Percentiles rank a stretch among this genome's conserved stretches.
phyloP scores from a whole-genome alignment of 2,113 vertebrate species.

The Heptranchias perlo region DNA sequence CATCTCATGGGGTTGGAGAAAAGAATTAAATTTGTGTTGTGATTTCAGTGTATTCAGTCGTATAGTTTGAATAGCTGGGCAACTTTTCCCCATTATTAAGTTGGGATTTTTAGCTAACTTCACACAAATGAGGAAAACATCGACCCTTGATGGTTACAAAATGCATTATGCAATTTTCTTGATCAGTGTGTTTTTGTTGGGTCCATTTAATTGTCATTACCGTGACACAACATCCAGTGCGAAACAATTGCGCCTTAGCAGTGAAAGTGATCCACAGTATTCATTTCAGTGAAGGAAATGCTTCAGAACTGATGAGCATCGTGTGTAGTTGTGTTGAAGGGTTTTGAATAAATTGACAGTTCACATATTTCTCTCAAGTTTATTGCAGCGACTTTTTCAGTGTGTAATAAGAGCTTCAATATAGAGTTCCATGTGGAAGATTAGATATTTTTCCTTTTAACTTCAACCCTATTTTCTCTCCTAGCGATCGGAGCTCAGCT shows the following conservation, averaged over 20 bases:
- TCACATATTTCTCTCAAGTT: not conserved
- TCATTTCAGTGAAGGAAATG: not conserved
- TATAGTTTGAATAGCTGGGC: not conserved
- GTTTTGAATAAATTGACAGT: not conserved
- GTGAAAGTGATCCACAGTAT: not conserved
- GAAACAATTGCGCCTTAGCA: not conserved
- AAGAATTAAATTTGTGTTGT: not conserved
- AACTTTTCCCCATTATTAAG: not conserved
- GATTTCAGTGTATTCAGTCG: not conserved
- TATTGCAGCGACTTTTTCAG: not conserved
- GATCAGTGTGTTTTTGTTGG: no score
- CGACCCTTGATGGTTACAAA: no score
- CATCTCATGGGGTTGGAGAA: not conserved
- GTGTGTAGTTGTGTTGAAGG: not conserved
- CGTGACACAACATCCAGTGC: not conserved
- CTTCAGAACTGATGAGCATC: not conserved
- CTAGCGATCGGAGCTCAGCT: slow-evolving; percentile 76
- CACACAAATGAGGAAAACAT: no score
- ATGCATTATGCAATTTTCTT: no score
- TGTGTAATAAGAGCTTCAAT: not conserved
- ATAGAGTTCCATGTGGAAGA: not conserved
- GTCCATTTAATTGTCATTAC: not conserved
- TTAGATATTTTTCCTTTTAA: not conserved
- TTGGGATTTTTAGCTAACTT: no score
- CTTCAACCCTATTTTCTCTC: slow-evolving; percentile 41